phyloP scores from a whole-genome alignment of 1,140 invertebrate genomes.

The Orchesella cincta region DNA sequence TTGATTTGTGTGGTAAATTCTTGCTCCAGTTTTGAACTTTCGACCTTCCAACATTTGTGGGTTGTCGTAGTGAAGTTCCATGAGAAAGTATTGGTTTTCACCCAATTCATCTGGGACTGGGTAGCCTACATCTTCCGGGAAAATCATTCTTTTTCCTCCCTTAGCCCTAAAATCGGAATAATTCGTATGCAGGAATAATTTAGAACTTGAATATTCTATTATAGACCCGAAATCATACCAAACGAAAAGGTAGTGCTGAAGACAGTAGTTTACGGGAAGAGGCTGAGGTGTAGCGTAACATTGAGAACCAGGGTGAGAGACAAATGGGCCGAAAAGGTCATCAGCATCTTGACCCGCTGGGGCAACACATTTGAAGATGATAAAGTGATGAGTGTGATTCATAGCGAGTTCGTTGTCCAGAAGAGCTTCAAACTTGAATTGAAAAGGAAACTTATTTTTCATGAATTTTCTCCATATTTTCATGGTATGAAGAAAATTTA shows the following conservation, averaged over 20 bases:
- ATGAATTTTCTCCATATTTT: not conserved
- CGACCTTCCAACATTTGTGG: not conserved
- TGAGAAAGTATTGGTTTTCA: not conserved
- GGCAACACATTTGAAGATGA: slow-evolving; percentile 13
- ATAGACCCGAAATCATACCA: slow-evolving; percentile 6
- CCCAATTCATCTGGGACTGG: slow-evolving; percentile 7
- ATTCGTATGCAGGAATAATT: too few relatives aligned
- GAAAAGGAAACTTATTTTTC: not conserved
- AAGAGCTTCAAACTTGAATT: not conserved
- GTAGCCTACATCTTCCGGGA: slow-evolving; percentile 33
- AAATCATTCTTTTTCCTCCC: not conserved
- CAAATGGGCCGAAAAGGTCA: slow-evolving; percentile 22
- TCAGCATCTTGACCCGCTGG: not conserved
- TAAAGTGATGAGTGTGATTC: slow-evolving; percentile 39
- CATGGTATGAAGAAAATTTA: not conserved
- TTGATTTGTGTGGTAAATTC: slow-evolving; percentile 24
- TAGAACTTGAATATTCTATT: not conserved
- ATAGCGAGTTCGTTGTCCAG: not conserved
- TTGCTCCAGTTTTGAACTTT: slow-evolving; percentile 31
- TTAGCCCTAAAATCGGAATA: not conserved
- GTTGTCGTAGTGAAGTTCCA: slow-evolving; percentile 42
- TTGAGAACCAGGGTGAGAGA: not conserved
- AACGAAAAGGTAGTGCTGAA: not conserved
- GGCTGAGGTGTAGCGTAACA: not conserved
- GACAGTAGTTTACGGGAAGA: not conserved